A percentile compares a stretch with the other conserved stretches of the same genome.
Conservation (phyloP, 2,888 invertebrate genomes). For the Tromatobia lineatoria region DNA sequence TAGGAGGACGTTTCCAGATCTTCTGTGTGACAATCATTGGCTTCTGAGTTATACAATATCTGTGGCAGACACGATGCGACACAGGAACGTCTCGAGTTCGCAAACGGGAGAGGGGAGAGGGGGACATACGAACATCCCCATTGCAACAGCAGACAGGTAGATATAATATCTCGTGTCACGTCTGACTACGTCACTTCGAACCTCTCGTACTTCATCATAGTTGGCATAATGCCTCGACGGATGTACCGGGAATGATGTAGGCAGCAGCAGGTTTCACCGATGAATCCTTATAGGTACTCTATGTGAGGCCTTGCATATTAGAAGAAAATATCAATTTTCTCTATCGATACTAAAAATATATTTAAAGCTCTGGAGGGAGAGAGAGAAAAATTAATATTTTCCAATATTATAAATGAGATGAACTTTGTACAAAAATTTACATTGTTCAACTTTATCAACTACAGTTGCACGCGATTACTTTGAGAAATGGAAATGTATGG, state of each 20-base stretch:
- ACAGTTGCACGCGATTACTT: too few species aligned
- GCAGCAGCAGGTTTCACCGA: neutral
- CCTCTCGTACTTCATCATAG: constrained; percentile 70
- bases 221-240: constrained; percentile 53
- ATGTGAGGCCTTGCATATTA: neutral
- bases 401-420: too few species aligned
- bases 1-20: constrained; percentile 61
- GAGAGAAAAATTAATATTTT: neutral
- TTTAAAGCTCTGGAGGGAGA: neutral
- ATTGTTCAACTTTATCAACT: too few species aligned
- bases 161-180: constrained; percentile 82
- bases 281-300: neutral
- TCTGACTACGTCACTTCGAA: constrained; percentile 77
- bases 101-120: constrained; percentile 13
- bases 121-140: constrained; percentile 75
- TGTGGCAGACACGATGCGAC: constrained; percentile 75
- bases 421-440: too few species aligned
- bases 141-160: constrained; percentile 73
- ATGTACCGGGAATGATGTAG: neutral
- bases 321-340: neutral
- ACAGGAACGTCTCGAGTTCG: constrained; percentile 45
- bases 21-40: constrained; percentile 75
- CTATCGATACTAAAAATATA: neutral
- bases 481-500: too few species aligned
- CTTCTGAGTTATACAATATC: constrained; percentile 80